A percentile compares a stretch with the other conserved stretches of the same genome.
These are phyloP conservation scores for Lophius americanus DNA, from an alignment of 2,797 vertebrate genomes.

Conservation along the genomic window DNA sequence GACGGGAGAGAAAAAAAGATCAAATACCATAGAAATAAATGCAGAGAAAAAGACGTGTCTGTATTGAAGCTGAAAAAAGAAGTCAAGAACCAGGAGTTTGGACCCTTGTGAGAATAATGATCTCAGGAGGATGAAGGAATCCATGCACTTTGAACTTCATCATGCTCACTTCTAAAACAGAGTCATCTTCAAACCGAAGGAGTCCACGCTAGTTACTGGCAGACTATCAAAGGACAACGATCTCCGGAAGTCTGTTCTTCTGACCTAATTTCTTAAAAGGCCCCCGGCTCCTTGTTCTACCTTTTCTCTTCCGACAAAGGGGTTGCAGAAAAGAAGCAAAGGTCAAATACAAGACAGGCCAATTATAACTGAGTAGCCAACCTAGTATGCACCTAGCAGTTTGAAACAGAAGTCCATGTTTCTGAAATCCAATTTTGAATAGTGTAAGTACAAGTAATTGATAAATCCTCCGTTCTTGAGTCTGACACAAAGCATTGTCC, in stretches of 20 bases:
- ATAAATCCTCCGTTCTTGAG: no score
- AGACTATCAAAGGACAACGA: background rate
- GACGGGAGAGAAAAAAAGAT: conserved; percentile 8
- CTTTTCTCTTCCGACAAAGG: background rate
- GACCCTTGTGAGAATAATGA: background rate
- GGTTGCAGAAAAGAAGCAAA: conserved; percentile 10
- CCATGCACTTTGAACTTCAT: background rate
- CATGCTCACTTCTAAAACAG: background rate
- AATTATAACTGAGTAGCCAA: conserved; percentile 17
- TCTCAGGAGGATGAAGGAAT: background rate
- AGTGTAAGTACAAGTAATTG: background rate
- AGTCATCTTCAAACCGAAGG: background rate
- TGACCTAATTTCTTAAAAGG: background rate
- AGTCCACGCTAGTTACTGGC: background rate
- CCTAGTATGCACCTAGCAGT: background rate
- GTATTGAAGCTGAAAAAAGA: conserved; percentile 12
- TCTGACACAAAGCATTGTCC: no score
- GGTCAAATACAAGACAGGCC: conserved; percentile 23
- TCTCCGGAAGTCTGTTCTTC: background rate
- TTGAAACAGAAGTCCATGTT: background rate
- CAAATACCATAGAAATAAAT: background rate
- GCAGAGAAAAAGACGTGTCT: background rate
- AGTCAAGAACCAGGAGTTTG: background rate
- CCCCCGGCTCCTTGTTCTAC: background rate
- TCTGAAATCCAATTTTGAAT: background rate